phyloP scores from a whole-genome alignment of 2,113 vertebrate genomes.

The Sorex fumeus region DNA sequence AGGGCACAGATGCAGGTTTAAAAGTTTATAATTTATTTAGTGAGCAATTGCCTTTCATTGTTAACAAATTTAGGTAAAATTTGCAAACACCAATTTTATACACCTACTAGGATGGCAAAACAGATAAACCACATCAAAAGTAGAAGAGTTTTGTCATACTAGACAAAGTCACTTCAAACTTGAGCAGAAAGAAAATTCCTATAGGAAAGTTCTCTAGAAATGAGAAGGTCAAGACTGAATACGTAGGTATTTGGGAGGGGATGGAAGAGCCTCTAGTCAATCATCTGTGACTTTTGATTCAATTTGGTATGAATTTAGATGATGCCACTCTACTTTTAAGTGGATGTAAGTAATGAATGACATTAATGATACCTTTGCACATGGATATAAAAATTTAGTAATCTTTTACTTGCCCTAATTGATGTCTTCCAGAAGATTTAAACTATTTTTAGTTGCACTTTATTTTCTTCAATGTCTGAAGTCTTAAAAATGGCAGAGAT shows the following conservation, averaged over 20 bases:
- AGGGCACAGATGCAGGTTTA: background rate
- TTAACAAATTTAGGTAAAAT: conserved; percentile 16
- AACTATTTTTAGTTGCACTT: conserved; percentile 76
- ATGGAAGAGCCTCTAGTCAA: background rate
- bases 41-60: background rate
- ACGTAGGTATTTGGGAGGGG: background rate
- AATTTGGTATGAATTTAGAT: conserved; percentile 67
- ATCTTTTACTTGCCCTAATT: conserved; percentile 77
- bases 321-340: conserved; percentile 63
- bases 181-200: background rate
- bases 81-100: background rate
- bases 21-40: background rate
- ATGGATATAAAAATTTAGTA: conserved; percentile 79
- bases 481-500: conserved; percentile 63
- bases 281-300: conserved; percentile 59
- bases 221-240: conserved; percentile 22
- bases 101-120: background rate
- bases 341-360: conserved; percentile 64
- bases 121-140: background rate
- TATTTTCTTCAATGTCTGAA: conserved; percentile 64
- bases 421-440: conserved; percentile 70
- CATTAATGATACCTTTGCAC: conserved; percentile 72
- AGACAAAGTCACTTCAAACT: background rate
- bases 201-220: conserved; percentile 50
- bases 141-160: conserved; percentile 39